Conservation (phyloP, 2,113 vertebrate genomes). For the Butorides virescens region DNA sequence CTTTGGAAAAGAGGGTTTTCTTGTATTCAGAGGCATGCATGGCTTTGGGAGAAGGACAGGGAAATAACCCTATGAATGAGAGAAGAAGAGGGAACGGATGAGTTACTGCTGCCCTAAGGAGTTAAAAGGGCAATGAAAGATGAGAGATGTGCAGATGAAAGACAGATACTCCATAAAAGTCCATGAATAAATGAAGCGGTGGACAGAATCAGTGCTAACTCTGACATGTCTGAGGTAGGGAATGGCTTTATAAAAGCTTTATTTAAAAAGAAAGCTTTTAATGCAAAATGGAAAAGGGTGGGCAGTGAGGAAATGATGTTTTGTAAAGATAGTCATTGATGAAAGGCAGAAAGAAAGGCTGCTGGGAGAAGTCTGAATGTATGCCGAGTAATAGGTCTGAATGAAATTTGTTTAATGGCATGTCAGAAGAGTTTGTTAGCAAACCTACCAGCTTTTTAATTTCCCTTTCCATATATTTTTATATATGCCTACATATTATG, state of each 20-base stretch:
- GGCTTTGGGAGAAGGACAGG: background rate
- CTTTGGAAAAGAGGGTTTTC: background rate
- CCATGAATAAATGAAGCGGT: constrained; percentile 37
- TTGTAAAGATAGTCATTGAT: constrained; percentile 3
- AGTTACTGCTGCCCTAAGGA: constrained; percentile 1
- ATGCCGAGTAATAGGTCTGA: background rate
- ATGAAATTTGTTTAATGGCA: constrained; percentile 28
- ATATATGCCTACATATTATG: background rate
- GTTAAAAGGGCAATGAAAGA: constrained; percentile 46
- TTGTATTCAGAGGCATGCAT: background rate
- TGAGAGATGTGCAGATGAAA: constrained; percentile 32
- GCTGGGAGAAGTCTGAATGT: background rate
- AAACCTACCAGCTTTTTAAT: constrained; percentile 1
- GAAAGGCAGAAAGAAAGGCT: constrained; percentile 23
- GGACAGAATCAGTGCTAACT: background rate
- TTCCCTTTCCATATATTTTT: background rate
- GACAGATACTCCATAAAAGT: background rate
- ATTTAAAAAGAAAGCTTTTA: constrained; percentile 43
- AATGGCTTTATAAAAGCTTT: constrained; percentile 43
- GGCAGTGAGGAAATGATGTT: constrained; percentile 1
- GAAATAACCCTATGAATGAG: background rate
- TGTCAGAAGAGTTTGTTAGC: background rate
- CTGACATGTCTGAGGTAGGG: background rate
- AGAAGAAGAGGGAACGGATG: background rate
- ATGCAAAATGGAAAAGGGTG: constrained; percentile 24